Evolutionary conservation across 2,888 invertebrate species (phyloP), one percentile per base, ranked within the genome.

Genomic region (Trissoscelio sp.): DNA sequence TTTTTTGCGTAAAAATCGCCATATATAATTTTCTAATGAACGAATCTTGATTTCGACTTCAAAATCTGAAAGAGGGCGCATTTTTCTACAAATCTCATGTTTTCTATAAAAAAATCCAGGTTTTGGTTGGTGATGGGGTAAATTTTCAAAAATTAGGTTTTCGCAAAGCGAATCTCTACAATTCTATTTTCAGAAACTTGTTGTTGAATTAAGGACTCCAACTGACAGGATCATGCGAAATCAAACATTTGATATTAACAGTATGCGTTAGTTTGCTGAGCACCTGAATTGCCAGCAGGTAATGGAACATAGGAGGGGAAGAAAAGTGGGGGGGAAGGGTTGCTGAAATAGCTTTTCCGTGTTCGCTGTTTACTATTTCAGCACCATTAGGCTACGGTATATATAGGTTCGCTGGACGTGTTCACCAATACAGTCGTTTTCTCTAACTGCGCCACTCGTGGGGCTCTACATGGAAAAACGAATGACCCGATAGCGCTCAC

Each of bases 291-390:
- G 62, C 57, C 48, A 69, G 9, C 60, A 70, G 74, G 74, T 66
- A 75, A 70, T 73, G 69, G 69, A 53, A 14, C 18, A 12, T 4
- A 6, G 12, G 28, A 39, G 44, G 18, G 14, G 39, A 7, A 48
- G 4, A n/a, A 44, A 14, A 12, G 70, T 37, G 18, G 14, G 39
- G 4, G 57, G 4, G 16, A 44, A 14, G 18, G 70, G 18, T 31
- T 46, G 44, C 79, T 42, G 73, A 77, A 79, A 82, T 77, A 82
- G 82, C 77, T 79, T 82, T 82, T 79, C 79, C 82, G 57, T 82
- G 82, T 82, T 79, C 64, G 70, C 51, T 82, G 81, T 82, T 79
- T 82, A 82, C 79, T 79, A 82, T 79, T 79, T 67, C 74, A 79
- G 75, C 69, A 51, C 75, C 75, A 79, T 79, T 75, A 77, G 67